A percentile compares a stretch with the other conserved stretches of the same genome.
These are phyloP conservation scores for Cerastis rubricosa DNA, from an alignment of 2,888 invertebrate species.

Conservation along the genomic window DNA sequence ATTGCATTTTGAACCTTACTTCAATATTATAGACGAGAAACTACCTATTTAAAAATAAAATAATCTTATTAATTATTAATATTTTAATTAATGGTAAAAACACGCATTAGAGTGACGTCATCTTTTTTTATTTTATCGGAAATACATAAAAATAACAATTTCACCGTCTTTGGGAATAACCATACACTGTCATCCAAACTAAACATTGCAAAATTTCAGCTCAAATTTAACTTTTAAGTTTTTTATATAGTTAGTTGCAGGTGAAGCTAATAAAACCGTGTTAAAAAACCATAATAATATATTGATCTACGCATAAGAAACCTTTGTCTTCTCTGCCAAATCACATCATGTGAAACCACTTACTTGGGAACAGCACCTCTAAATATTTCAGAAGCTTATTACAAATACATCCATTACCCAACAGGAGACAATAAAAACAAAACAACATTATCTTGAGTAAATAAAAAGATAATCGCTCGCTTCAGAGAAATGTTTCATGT, in stretches of 20 bases:
- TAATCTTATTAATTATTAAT: too few species aligned
- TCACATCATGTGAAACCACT: neutral
- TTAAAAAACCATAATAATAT: neutral
- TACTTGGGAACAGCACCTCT: neutral
- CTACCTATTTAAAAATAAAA: neutral
- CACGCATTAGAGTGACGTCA: too few species aligned
- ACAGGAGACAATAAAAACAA: neutral
- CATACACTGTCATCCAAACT: too few species aligned
- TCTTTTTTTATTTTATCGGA: too few species aligned
- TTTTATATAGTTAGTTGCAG: too few species aligned
- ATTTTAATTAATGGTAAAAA: too few species aligned
- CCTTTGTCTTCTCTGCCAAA: too few species aligned
- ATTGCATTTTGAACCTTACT: neutral
- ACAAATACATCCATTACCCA: constrained; percentile 9
- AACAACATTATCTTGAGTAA: neutral
- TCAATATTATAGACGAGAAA: neutral
- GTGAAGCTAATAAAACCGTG: too few species aligned
- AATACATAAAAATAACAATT: too few species aligned
- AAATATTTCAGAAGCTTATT: constrained; percentile 2
- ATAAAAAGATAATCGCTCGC: neutral
- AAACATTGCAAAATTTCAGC: too few species aligned
- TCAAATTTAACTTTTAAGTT: too few species aligned
- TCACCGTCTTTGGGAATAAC: too few species aligned
- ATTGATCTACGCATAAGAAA: neutral
- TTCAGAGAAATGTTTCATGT: constrained; percentile 9